Evolutionary conservation across 1,140 invertebrate species (phyloP).

Genomic region (Zaprionus ghesquierei): DNA sequence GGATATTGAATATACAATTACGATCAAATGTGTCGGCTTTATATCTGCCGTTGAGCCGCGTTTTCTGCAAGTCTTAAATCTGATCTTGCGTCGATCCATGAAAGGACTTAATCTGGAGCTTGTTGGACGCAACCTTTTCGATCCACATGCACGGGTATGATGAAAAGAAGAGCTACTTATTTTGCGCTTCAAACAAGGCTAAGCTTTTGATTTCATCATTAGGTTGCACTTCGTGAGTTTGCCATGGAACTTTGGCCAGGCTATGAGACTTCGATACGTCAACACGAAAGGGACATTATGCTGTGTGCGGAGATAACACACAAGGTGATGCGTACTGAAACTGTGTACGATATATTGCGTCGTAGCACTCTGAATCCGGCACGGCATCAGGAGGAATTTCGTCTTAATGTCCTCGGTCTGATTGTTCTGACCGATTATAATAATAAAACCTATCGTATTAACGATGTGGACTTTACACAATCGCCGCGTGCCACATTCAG

Average conservation of each 20-base stretch:
- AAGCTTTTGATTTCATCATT: not conserved
- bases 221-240: slow-evolving; percentile 84
- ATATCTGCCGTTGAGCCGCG: slow-evolving; percentile 80
- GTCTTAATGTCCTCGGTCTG: slow-evolving; percentile 70
- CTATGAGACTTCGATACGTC: slow-evolving; percentile 90
- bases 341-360: slow-evolving; percentile 85
- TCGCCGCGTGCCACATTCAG: slow-evolving; percentile 85
- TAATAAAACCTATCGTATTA: slow-evolving; percentile 93
- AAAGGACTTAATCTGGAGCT: slow-evolving; percentile 86
- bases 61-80: slow-evolving; percentile 89
- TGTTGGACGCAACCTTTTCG: slow-evolving; percentile 91
- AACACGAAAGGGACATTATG: slow-evolving; percentile 89
- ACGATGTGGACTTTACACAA: slow-evolving; percentile 91
- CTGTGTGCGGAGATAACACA: slow-evolving; percentile 90
- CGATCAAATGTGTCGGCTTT: slow-evolving; percentile 82
- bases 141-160: slow-evolving; percentile 86
- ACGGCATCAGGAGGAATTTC: slow-evolving; percentile 84
- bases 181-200: not conserved
- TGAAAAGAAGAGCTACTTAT: not conserved
- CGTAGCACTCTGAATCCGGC: slow-evolving; percentile 83
- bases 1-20: slow-evolving; percentile 78
- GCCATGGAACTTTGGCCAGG: slow-evolving; percentile 89
- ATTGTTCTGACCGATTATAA: slow-evolving; percentile 96
- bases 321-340: slow-evolving; percentile 86
- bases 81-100: slow-evolving; percentile 89